These are phyloP conservation scores for Coluber constrictor DNA, from an alignment of 2,797 vertebrate genomes.

Conservation along the genomic window DNA sequence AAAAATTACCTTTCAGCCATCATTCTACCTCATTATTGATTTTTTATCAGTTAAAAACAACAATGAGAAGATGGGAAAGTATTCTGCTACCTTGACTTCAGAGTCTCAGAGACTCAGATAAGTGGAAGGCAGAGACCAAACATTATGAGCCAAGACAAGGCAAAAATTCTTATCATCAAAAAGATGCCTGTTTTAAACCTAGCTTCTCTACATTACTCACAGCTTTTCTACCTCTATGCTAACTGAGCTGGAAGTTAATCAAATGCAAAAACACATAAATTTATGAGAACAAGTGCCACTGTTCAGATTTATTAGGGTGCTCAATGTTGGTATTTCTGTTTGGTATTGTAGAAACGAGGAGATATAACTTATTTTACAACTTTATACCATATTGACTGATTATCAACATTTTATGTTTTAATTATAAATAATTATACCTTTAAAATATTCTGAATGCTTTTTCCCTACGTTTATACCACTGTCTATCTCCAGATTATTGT, in stretches of 20 bases:
- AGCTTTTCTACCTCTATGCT: background rate
- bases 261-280: background rate
- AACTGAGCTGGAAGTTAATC: background rate
- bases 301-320: background rate
- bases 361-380: background rate
- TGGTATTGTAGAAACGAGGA: background rate
- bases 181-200: background rate
- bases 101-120: background rate
- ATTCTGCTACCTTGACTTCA: background rate
- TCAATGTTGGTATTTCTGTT: background rate
- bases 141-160: background rate
- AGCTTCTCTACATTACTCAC: background rate
- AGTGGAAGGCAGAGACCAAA: background rate
- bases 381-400: background rate
- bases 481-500: slow-evolving; percentile 51
- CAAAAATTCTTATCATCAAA: background rate
- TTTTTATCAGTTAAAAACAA: background rate
- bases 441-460: slow-evolving; percentile 31
- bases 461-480: slow-evolving; percentile 13
- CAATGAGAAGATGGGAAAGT: background rate
- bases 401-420: background rate
- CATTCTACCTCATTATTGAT: background rate
- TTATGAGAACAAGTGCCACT: background rate
- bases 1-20: background rate
- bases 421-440: slow-evolving; percentile 45